Evolutionary conservation across 2,888 invertebrate species (phyloP).

Genomic region (Camptogramma bilineatum): DNA sequence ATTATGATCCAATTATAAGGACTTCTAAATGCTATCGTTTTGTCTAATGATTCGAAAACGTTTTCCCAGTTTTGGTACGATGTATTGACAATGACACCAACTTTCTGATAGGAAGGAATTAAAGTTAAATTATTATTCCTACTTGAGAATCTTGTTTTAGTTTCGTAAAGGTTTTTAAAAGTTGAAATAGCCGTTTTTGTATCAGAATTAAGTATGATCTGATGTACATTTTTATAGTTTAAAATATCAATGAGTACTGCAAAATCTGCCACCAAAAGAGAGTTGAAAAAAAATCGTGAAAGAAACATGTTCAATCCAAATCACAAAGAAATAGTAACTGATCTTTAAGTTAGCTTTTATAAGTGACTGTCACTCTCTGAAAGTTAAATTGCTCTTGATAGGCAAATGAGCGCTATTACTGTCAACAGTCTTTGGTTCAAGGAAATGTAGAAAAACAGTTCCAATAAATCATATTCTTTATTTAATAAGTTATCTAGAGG

Average conservation of each 20-base stretch:
- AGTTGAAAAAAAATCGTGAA: slow-evolving; percentile 27
- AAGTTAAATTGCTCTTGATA: slow-evolving; percentile 42
- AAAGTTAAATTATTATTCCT: slow-evolving; percentile 34
- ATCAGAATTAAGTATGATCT: slow-evolving; percentile 52
- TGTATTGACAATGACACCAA: slow-evolving; percentile 64
- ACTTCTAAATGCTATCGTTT: slow-evolving; percentile 50
- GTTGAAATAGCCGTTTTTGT: slow-evolving; percentile 42
- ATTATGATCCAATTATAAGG: slow-evolving; percentile 71
- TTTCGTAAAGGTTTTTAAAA: slow-evolving; percentile 56
- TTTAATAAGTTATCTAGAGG: slow-evolving; percentile 43
- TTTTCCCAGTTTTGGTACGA: slow-evolving; percentile 62
- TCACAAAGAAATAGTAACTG: slow-evolving; percentile 6
- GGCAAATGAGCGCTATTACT: slow-evolving; percentile 54
- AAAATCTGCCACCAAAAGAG: slow-evolving; percentile 30
- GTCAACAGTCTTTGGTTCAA: slow-evolving; percentile 52
- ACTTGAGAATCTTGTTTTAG: slow-evolving; percentile 50
- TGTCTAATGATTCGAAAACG: slow-evolving; percentile 46
- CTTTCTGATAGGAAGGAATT: slow-evolving; percentile 47
- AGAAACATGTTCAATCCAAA: slow-evolving; percentile 28
- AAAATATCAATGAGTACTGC: slow-evolving; percentile 58
- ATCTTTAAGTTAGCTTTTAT: background rate
- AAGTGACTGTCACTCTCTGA: slow-evolving; percentile 13
- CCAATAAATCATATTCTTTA: slow-evolving; percentile 23
- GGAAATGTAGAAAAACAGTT: slow-evolving; percentile 9
- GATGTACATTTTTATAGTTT: slow-evolving; percentile 61